Conservation (phyloP, 2,113 vertebrate species). For the Mionectes macconnelli region DNA sequence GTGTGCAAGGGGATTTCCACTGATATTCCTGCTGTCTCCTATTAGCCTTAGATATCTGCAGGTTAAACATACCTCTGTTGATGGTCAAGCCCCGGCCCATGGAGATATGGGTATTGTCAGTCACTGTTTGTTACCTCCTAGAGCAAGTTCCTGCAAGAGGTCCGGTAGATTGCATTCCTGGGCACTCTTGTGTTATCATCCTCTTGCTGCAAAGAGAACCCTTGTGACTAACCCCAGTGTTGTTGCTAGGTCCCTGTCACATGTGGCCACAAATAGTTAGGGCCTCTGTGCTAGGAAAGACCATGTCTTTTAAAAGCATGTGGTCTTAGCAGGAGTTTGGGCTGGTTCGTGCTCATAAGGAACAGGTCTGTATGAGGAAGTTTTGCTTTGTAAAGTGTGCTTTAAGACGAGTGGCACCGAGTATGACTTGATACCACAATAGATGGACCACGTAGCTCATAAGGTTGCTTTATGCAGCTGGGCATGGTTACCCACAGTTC, state of each 20-base stretch:
- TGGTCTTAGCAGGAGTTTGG: background rate
- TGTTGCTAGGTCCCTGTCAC: background rate
- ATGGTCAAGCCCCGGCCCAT: background rate
- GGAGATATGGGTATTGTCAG: background rate
- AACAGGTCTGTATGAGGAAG: background rate
- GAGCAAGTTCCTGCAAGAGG: background rate
- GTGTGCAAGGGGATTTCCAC: background rate
- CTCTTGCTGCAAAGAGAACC: background rate
- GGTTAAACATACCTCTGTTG: background rate
- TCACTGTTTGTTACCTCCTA: background rate
- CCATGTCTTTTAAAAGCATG: fast-evolving
- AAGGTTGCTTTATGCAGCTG: background rate
- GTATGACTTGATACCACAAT: background rate
- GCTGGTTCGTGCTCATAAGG: background rate
- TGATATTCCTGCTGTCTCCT: background rate
- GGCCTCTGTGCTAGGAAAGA: background rate
- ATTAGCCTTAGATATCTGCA: background rate
- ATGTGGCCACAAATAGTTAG: background rate
- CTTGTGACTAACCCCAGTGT: background rate
- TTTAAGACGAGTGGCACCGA: background rate
- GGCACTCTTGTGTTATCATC: background rate
- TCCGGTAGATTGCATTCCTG: background rate
- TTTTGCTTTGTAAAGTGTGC: background rate
- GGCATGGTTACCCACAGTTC: background rate
- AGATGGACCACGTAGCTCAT: background rate